Base-by-base conservation (phyloP, 2,888 invertebrate species). In the Molorchus minor region DNA sequence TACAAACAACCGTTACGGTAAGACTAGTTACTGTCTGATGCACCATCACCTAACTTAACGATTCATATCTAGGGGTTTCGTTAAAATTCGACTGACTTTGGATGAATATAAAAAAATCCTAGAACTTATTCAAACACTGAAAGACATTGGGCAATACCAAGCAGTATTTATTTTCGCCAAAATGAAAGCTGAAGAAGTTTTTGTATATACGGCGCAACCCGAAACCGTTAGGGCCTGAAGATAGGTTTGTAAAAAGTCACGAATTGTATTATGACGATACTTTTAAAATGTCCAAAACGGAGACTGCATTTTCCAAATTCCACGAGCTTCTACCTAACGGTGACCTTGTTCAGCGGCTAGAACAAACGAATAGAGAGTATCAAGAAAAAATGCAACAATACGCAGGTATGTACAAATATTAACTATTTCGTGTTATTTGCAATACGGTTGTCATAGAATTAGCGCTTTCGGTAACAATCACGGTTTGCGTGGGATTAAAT, bases 1-100 rank as follows among this genome's bases (percentile, higher is more conserved):
- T 77, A 75, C 54, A 77, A 77, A 56, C 78, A 78, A 62, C 77
- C 77, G 1, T 33, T 76, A 7, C 68, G 65, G 77, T 77, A 68
- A 71, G 70, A 69, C 30, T 5, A 16, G 17, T 40, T 5, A 25
- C 25, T 25, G 4, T n/a, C n/a, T n/a, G n/a, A n/a, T n/a, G n/a
- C n/a, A n/a, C n/a, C n/a, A n/a, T n/a, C n/a, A n/a, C n/a, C n/a
- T 25, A 8, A 25, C 8, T 25, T 25, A 25, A 25, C 3, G 3
- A 5, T 25, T 25, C 8, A 25, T 25, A 5, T 3, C 35, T 51
- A 72, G 74, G 21, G 49, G 62, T 15, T 69, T 71, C 62, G 66
- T 76, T 2, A 76, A 75, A 66, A 75, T 79, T 13, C 69, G 77
- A 12, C 7, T 77, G 20, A 75, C 75, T 2, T 44, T 66, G 7